Evolutionary conservation across 2,113 vertebrate species (phyloP).

Genomic region (Spizaetus ornatus): DNA sequence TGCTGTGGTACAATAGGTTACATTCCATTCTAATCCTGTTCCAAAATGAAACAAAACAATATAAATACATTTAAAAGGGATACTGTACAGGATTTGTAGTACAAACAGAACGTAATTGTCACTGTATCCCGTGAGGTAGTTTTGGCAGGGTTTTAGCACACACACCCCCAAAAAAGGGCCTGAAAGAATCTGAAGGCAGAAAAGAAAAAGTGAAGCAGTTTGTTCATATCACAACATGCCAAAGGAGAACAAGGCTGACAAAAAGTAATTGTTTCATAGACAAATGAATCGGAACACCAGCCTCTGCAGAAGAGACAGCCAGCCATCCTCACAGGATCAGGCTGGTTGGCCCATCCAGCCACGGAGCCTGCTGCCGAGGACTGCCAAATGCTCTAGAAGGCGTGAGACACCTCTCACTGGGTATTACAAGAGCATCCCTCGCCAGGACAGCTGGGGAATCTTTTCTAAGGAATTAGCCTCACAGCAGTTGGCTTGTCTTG

Average conservation of each 20-base stretch:
- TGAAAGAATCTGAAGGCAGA: neutral
- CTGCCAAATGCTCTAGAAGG: neutral
- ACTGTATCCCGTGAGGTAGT: slow-evolving; percentile 10
- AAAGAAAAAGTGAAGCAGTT: neutral
- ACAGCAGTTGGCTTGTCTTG: neutral
- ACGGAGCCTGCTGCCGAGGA: fast-evolving
- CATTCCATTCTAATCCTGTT: slow-evolving; percentile 42
- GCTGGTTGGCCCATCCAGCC: neutral
- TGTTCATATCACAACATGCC: neutral
- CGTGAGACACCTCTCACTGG: neutral
- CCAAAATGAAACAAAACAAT: slow-evolving; percentile 41
- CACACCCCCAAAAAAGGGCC: neutral
- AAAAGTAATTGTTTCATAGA: neutral
- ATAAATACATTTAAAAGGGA: slow-evolving; percentile 16
- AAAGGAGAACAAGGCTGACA: neutral
- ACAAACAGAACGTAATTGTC: slow-evolving; percentile 45
- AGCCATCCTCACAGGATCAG: neutral
- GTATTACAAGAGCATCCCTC: neutral
- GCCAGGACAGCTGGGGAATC: neutral
- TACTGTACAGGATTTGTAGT: neutral
- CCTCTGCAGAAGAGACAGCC: neutral
- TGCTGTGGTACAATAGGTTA: slow-evolving; percentile 12
- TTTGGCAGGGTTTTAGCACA: neutral
- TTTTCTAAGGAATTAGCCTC: neutral
- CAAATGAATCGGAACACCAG: neutral